Percentiles rank a stretch among this genome's conserved stretches.
These are phyloP conservation scores for Tyria jacobaeae DNA, from an alignment of 2,888 invertebrate species.

Conservation along the genomic window DNA sequence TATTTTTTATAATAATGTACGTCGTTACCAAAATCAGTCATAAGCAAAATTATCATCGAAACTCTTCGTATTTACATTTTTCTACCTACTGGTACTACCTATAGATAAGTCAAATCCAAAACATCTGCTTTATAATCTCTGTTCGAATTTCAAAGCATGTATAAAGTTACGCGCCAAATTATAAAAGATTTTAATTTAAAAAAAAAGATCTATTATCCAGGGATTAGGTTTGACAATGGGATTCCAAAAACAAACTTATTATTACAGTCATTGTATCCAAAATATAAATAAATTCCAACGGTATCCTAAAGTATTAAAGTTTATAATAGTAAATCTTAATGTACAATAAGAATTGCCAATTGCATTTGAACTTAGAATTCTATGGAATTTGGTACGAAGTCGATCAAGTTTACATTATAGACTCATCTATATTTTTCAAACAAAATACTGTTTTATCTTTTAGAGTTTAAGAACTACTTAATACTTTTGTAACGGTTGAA, in stretches of 20 bases:
- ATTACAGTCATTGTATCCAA: neutral
- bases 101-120: constrained; percentile 9
- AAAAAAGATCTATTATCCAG: constrained; percentile 35
- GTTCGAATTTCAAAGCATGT: constrained; percentile 45
- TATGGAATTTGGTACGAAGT: constrained; percentile 26
- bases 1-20: too few relatives aligned
- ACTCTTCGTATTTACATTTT: neutral
- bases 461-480: rapidly evolving
- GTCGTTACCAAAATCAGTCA: neutral
- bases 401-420: constrained; percentile 6
- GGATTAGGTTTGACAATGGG: constrained; percentile 40
- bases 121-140: constrained; percentile 39
- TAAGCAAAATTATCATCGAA: neutral
- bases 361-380: constrained; percentile 21
- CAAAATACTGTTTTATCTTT: constrained; percentile 7
- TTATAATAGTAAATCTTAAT: neutral
- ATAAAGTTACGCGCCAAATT: constrained; percentile 40
- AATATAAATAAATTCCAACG: neutral
- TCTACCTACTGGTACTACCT: constrained; percentile 10
- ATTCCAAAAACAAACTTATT: constrained; percentile 10
- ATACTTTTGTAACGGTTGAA: rapidly evolving
- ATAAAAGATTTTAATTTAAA: constrained; percentile 30
- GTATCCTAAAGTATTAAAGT: rapidly evolving
- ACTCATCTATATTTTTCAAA: neutral
- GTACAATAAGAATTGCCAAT: neutral